Base-by-base conservation (phyloP, 2,797 vertebrate genomes). In the Pantherophis vulpinus region DNA sequence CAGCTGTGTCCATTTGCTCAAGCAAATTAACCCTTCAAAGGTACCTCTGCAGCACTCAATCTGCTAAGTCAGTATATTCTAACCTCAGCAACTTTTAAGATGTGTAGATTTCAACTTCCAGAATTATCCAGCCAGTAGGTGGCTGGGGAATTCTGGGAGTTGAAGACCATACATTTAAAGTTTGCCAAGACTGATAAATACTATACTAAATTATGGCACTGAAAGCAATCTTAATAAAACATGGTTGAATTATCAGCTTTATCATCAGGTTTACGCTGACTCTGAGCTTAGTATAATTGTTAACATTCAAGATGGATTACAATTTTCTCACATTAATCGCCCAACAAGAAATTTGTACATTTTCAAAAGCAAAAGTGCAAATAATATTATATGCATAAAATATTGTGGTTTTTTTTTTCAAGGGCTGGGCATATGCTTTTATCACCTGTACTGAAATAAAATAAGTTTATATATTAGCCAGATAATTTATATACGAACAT, bases 1-100 rank as follows among this genome's bases (percentile, higher is more conserved):
- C 93, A 92, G 93, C 93, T 91, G 93, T 93, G 70, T 89, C 90
- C 90, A 74, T 93, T 55, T 86, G 89, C 90, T 86, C 51, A 86
- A 55, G 5, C n/a, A 58, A 23, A 47, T 86, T 89, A 89, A 86
- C 93, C 70, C 87, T 91, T 91, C 87, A 63, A 91, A 91, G 59
- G 37, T 29, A 13, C 7, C 25, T 51, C 61, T 20, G 32, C 59
- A 91, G 59, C 27, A 89, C 58, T 27, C 23, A 60, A 83, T 61
- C 55, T 83, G 56, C 90, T 83, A 83, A 23, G 47, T 23, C 20
- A 20, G 74, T 25, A 23, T 25, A 23, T 42, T 42, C 74, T 25
- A 83, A 47, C 20, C 20, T 42, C 37, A 42, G 9, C 70, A 74
- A 74, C 32, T 74, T 74, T 37, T 74, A 37, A 74, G 70, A 42